phyloP scores from a whole-genome alignment of 1,140 invertebrate species.

The Chironomus striatipennis region DNA sequence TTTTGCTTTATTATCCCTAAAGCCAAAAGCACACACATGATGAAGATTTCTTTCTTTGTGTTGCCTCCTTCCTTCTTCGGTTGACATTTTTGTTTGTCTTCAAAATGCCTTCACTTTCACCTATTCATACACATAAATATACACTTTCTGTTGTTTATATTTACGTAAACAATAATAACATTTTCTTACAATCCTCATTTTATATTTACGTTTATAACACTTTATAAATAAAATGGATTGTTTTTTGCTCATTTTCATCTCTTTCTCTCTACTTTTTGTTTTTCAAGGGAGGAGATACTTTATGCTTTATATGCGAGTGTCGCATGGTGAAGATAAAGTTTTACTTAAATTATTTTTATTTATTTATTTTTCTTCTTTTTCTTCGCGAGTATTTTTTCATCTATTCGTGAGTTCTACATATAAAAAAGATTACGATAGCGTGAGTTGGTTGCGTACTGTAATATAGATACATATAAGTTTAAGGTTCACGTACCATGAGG shows the following conservation, averaged over 20 bases:
- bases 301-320: background rate
- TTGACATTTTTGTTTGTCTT: background rate
- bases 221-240: constrained; percentile 6
- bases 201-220: constrained; percentile 11
- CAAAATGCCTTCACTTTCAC: background rate
- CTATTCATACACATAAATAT: background rate
- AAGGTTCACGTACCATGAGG: too few relatives aligned
- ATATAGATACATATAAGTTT: too few relatives aligned
- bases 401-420: too few relatives aligned
- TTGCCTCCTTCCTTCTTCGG: background rate
- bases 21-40: background rate
- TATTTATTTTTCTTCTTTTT: too few relatives aligned
- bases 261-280: background rate
- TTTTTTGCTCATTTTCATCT: background rate
- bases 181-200: background rate
- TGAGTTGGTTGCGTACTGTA: too few relatives aligned
- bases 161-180: constrained; percentile 9
- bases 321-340: background rate
- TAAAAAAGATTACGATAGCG: too few relatives aligned
- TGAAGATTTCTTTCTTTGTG: background rate
- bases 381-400: too few relatives aligned
- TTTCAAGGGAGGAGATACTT: background rate
- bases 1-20: constrained; percentile 23
- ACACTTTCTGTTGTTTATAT: too few relatives aligned
- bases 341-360: too few relatives aligned